Conservation (phyloP, 2,113 vertebrate genomes). For the Litocranius walleri region DNA sequence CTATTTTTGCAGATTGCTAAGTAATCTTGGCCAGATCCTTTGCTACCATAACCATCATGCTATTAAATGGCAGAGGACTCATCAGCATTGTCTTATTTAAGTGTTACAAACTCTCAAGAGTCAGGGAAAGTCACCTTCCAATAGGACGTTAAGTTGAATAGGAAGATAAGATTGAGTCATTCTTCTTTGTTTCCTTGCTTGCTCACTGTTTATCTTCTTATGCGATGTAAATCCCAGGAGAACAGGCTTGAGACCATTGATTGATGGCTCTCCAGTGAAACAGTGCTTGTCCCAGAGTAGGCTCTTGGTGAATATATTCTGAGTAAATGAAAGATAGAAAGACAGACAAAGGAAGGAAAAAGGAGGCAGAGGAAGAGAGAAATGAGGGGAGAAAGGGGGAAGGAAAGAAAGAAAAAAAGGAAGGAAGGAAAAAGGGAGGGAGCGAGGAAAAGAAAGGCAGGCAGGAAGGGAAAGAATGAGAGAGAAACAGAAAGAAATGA, state of each 20-base stretch:
- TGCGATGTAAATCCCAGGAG: background rate
- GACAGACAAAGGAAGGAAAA: background rate
- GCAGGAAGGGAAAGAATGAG: background rate
- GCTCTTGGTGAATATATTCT: background rate
- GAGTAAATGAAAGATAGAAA: background rate
- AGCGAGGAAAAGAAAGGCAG: background rate
- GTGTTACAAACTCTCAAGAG: background rate
- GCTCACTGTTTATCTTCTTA: background rate
- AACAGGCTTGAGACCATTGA: rapidly evolving
- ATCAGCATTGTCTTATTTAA: background rate
- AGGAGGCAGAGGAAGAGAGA: background rate
- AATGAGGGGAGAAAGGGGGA: background rate
- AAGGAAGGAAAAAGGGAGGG: background rate
- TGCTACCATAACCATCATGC: background rate
- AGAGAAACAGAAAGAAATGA: background rate
- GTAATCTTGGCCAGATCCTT: background rate
- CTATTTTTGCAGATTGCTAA: background rate
- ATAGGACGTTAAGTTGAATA: background rate
- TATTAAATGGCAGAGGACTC: background rate
- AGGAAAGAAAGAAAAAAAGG: background rate
- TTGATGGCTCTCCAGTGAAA: background rate
- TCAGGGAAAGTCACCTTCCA: background rate
- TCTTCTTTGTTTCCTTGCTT: background rate
- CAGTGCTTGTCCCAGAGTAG: background rate
- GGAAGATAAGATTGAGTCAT: background rate